These are phyloP conservation scores for Pomacea canaliculata DNA, from an alignment of 2,888 invertebrate genomes.

Conservation along the genomic window DNA sequence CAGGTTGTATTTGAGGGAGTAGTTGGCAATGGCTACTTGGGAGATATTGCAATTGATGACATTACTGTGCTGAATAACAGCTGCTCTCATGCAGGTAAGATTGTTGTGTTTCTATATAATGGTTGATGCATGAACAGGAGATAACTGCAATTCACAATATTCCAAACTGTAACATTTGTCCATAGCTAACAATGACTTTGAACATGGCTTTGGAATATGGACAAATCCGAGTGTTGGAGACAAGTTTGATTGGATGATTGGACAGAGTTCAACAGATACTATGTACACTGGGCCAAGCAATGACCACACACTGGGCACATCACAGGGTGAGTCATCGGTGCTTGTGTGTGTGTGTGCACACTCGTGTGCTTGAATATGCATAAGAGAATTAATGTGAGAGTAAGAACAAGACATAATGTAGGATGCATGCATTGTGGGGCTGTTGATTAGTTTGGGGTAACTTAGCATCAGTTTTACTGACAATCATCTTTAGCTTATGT, in stretches of 20 bases:
- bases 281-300: constrained; percentile 47
- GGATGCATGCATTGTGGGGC: too few species aligned
- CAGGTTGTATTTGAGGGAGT: constrained; percentile 63
- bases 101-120: too few species aligned
- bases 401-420: too few species aligned
- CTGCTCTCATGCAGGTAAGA: constrained; percentile 17
- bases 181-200: constrained; percentile 58
- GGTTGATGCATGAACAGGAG: too few species aligned
- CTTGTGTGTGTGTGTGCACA: too few species aligned
- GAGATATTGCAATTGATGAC: constrained; percentile 64
- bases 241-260: constrained; percentile 63
- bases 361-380: too few species aligned
- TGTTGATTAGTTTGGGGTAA: too few species aligned
- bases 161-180: too few species aligned
- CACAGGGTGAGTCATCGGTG: constrained; percentile 32
- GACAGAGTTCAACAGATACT: constrained; percentile 45
- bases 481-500: too few species aligned
- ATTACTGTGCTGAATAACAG: constrained; percentile 42
- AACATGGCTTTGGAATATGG: constrained; percentile 59
- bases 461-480: too few species aligned
- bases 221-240: constrained; percentile 47
- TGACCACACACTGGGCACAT: constrained; percentile 53
- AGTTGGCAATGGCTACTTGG: constrained; percentile 53
- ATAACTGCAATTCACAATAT: too few species aligned
- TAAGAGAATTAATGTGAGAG: too few species aligned